These are phyloP conservation scores for Sialia sialis DNA, from an alignment of 2,113 vertebrate species.

Conservation along the genomic window DNA sequence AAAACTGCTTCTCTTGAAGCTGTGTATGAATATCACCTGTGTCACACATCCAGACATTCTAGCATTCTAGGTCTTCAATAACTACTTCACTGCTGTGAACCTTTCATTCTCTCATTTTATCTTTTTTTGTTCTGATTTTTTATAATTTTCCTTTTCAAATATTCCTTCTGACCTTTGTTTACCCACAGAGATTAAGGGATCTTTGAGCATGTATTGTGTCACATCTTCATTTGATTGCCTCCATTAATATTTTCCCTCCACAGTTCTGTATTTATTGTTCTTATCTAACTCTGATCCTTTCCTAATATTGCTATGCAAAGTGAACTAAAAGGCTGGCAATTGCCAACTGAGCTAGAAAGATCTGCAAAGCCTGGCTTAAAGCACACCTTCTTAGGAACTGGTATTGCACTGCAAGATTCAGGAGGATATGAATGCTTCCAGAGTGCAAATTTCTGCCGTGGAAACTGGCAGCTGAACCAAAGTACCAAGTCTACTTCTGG, in stretches of 20 bases:
- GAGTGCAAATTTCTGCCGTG: background rate
- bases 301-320: background rate
- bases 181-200: background rate
- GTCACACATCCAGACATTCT: background rate
- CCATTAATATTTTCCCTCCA: background rate
- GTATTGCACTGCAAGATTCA: background rate
- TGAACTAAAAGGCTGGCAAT: background rate
- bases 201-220: background rate
- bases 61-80: background rate
- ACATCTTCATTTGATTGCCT: background rate
- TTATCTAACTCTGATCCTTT: background rate
- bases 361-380: background rate
- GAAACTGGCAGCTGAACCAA: background rate
- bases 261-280: background rate
- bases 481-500: background rate
- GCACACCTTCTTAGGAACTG: background rate
- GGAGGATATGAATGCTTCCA: background rate
- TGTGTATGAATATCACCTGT: background rate
- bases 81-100: no score
- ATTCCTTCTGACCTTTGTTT: background rate
- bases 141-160: background rate
- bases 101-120: no score
- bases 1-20: background rate
- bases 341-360: background rate
- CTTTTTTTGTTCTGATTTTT: background rate